Base-by-base conservation (phyloP, 2,888 invertebrate species). In the Strigamia crassipes region DNA sequence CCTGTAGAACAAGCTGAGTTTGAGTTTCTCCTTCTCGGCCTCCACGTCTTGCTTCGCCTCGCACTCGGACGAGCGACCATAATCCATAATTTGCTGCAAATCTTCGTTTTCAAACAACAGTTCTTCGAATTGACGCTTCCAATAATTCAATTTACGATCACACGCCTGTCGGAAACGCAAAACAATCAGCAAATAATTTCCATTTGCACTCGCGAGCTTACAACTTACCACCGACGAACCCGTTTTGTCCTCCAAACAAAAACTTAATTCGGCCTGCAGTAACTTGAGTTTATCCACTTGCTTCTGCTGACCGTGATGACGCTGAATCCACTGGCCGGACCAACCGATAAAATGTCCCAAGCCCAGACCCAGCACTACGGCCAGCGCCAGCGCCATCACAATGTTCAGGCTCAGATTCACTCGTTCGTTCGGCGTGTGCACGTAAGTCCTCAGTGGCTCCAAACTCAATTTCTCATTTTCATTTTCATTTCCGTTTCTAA, bases 261-360 rank as follows among this genome's bases (percentile, higher is more conserved):
- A 66, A 3, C 77, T 42, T 41, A 84, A 78, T 79, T 84, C 84
- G n/a, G 83, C 83, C 73, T 84, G 84, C 56, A 84, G 78, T 12
- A 82, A 80, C 81, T 82, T 83, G 23, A 84, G 41, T 80, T 84
- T 84, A 31, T 80, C 56, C 6, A 84, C 82, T 66, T 84, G 84
- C 61, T 80, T 81, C 82, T 82, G 51, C 4, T 82, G 82, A 41
- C 82, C n/a, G 31, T 82, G 82, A 13, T 82, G 79, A 2, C 81
- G 78, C 12, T 82, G 82, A 12, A 61, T 77, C 82, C 83, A 82
- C n/a, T 82, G 78, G 78, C 81, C 83, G 4, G 84, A 83, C 84
- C 83, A 84, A 41, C 84, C 83, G 56, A 84, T 73, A 41, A 83
- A 84, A 78, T 84, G 82, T 9, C 84, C 84, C 31, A 84, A 78